Percentiles rank a stretch among this genome's conserved stretches.
These are phyloP conservation scores for Malacoraja senta DNA, from an alignment of 2,797 vertebrate species.

Conservation along the genomic window DNA sequence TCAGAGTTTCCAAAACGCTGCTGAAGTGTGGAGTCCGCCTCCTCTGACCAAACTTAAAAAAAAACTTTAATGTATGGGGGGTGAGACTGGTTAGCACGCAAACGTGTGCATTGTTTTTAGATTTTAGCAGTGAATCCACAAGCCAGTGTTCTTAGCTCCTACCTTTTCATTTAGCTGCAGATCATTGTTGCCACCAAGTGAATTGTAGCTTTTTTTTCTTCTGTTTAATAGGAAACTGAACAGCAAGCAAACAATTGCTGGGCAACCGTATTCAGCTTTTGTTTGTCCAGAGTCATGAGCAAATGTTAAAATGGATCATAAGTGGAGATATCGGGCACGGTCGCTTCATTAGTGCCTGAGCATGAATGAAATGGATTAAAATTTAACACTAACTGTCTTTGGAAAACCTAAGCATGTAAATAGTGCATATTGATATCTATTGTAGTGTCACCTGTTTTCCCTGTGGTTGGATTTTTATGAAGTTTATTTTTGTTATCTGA, in stretches of 20 bases:
- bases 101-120: neutral
- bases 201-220: neutral
- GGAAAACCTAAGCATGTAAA: neutral
- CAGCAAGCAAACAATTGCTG: constrained; percentile 12
- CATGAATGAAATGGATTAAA: neutral
- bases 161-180: neutral
- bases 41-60: too few species aligned
- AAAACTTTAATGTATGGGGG: too few species aligned
- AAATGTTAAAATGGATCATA: neutral
- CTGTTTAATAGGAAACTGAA: neutral
- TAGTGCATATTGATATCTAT: neutral
- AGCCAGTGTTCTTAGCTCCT: neutral
- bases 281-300: neutral
- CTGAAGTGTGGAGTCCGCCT: too few species aligned
- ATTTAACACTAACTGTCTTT: neutral
- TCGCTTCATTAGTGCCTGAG: neutral
- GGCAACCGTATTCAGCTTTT: neutral
- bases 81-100: neutral
- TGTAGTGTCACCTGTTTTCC: neutral
- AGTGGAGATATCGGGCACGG: neutral
- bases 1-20: too few species aligned
- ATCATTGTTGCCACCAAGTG: neutral
- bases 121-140: neutral
- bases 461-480: neutral
- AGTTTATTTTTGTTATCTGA: neutral